Percentiles rank a stretch among this genome's conserved stretches.
phyloP scores from a whole-genome alignment of 2,113 vertebrate species.

The Spea bombifrons region DNA sequence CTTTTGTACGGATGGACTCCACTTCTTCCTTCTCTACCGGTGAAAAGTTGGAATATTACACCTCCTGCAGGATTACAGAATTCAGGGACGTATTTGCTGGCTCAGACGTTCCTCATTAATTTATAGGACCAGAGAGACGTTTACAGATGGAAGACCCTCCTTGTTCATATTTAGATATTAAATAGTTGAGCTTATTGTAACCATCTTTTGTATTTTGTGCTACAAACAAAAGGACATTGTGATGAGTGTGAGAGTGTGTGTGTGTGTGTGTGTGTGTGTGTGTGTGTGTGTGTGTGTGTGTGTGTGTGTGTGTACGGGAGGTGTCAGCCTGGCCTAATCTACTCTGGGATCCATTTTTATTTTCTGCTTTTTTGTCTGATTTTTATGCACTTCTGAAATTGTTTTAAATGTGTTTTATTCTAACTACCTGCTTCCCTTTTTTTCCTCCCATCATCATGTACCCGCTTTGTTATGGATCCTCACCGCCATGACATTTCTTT shows the following conservation, averaged over 20 bases:
- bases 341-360: no score
- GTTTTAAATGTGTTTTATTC: conserved; percentile 15
- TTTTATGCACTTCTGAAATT: no score
- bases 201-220: conserved; percentile 3
- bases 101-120: conserved; percentile 31
- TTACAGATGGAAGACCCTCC: background rate
- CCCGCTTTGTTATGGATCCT: background rate
- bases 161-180: conserved; percentile 2
- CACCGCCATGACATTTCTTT: no score
- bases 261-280: background rate
- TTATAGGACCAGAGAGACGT: conserved; percentile 28
- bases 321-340: no score
- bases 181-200: conserved; percentile 7
- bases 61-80: conserved; percentile 18
- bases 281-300: background rate
- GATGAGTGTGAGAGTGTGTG: background rate
- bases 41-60: conserved; percentile 30
- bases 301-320: background rate
- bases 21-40: conserved; percentile 19
- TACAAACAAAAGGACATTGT: background rate
- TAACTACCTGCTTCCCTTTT: conserved; percentile 43
- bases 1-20: conserved; percentile 25
- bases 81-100: conserved; percentile 8
- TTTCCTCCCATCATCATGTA: conserved; percentile 12
- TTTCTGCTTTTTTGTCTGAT: no score